These are phyloP conservation scores for Chloroceryle aenea DNA, from an alignment of 2,113 vertebrate genomes.

Conservation along the genomic window DNA sequence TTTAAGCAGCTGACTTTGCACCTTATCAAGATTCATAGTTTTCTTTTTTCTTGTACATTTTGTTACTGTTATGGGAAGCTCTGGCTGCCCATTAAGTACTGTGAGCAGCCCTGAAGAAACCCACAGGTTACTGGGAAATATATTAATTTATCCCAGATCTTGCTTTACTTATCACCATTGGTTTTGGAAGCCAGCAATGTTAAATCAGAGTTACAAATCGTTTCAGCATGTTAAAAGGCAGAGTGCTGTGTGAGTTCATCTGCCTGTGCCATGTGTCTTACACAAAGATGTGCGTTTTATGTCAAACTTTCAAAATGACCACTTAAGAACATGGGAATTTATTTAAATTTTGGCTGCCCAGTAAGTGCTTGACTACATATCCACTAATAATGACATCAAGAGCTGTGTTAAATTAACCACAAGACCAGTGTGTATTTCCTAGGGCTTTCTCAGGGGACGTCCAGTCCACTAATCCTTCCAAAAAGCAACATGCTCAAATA, in stretches of 20 bases:
- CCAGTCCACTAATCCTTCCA: neutral
- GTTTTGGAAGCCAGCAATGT: conserved; percentile 11
- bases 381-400: conserved; percentile 26
- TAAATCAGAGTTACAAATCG: conserved; percentile 1
- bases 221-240: conserved; percentile 43
- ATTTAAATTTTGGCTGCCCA: conserved; percentile 26
- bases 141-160: conserved; percentile 47
- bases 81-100: neutral
- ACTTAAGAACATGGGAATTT: conserved; percentile 34
- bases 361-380: conserved; percentile 18
- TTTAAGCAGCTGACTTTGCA: neutral
- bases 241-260: neutral
- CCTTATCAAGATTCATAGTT: neutral
- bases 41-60: conserved; percentile 36
- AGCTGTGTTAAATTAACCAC: conserved; percentile 45
- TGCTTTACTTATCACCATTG: conserved; percentile 27
- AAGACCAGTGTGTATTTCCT: conserved; percentile 23
- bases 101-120: conserved; percentile 9
- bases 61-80: conserved; percentile 16
- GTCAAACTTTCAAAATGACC: conserved; percentile 28
- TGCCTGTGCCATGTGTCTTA: neutral
- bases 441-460: neutral
- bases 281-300: conserved; percentile 24
- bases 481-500: neutral
- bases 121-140: conserved; percentile 13